Percentiles rank a stretch among this genome's conserved stretches.
These are phyloP conservation scores for Asbolus verrucosus DNA, from an alignment of 1,140 invertebrate species.

Conservation along the genomic window DNA sequence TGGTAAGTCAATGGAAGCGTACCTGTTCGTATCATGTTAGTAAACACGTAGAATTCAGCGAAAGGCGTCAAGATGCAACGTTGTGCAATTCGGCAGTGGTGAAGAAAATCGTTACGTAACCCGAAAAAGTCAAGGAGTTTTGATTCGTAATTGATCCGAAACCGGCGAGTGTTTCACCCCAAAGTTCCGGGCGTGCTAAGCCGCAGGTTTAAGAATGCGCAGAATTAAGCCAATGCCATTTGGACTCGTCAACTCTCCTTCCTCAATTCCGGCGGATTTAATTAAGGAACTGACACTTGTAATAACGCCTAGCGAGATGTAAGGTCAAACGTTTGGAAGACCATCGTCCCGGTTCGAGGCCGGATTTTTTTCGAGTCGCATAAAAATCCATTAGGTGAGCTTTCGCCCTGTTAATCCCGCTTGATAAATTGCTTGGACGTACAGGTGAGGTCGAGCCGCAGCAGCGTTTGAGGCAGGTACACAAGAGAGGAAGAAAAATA, in stretches of 20 bases:
- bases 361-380: slow-evolving; percentile 3
- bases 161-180: too few relatives aligned
- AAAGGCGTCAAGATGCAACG: slow-evolving; percentile 15
- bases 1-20: slow-evolving; percentile 4
- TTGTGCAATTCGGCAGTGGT: slow-evolving; percentile 29
- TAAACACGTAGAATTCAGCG: background rate
- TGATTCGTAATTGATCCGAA: slow-evolving; percentile 3
- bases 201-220: too few relatives aligned
- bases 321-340: slow-evolving; percentile 31
- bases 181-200: too few relatives aligned
- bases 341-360: slow-evolving; percentile 19
- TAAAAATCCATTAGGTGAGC: slow-evolving; percentile 30
- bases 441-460: slow-evolving; percentile 29
- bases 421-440: slow-evolving; percentile 36
- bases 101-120: slow-evolving; percentile 10
- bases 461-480: slow-evolving; percentile 22
- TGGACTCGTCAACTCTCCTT: too few relatives aligned
- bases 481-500: slow-evolving; percentile 37
- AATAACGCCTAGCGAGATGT: slow-evolving; percentile 9
- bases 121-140: slow-evolving; percentile 26
- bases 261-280: slow-evolving; percentile 20
- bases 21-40: slow-evolving; percentile 5
- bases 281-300: slow-evolving; percentile 26
- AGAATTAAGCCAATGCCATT: too few relatives aligned
- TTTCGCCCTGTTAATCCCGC: slow-evolving; percentile 24